Evolutionary conservation across 2,113 vertebrate genomes (phyloP), one percentile per base, ranked within the genome.

Genomic region (Myotis yumanensis): DNA sequence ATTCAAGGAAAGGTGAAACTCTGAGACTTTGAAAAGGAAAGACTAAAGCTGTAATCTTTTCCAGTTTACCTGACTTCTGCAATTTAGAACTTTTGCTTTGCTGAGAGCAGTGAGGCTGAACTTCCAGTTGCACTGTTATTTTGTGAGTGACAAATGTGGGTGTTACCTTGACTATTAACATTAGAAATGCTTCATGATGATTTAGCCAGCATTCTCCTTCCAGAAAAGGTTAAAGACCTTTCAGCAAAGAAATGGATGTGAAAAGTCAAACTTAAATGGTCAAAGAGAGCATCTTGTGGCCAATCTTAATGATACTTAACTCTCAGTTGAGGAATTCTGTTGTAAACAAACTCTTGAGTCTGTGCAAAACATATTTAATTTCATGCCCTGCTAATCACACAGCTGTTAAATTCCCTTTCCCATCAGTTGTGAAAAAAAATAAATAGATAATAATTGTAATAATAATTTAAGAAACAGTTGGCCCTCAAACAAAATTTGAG

Each of bases 321-420:
- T 98, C 97, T 97, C 97, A 94, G 96, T 97, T 90, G 96, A 98
- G 94, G 92, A 95, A 96, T 98, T 96, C 91, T 92, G 75, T 97
- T 96, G 95, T 97, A 98, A 98, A 98, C 98, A 98, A 97, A 93
- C 96, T 97, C 97, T 97, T 96, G 92, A 96, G 96, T 98, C 86
- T 88, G 94, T 96, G 96, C 90, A 96, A 96, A 98, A 97, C 96
- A 98, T 98, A 98, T 98, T 98, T 98, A 98, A 98, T 98, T 98
- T 98, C 98, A 98, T 97, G 97, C 97, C 98, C 93, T 98, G 98
- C 97, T 98, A 98, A 98, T 98, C 98, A 98, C 98, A 98, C 98
- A 98, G 98, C 97, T 98, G 98, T 97, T 97, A 97, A 95, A 97
- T 95, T 96, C 97, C 91, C 93, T 97, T 97, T 96, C 97, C 96